Base-by-base conservation (phyloP, 2,797 vertebrate species). In the Merluccius polli region DNA sequence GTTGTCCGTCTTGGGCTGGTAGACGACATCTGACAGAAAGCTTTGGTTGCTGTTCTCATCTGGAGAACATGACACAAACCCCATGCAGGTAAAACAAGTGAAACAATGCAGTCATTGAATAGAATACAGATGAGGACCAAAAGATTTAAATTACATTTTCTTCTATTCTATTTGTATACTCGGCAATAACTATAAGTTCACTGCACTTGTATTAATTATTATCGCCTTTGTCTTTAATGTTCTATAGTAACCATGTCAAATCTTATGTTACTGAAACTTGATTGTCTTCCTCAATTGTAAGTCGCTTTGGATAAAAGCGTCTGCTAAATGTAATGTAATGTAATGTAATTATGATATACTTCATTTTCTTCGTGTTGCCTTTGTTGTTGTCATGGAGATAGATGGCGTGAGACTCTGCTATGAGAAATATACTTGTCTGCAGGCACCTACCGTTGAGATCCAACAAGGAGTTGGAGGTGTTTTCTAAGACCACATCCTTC, bases 31-130 rank as follows among this genome's bases (percentile, higher is more conserved):
- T 0, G 97, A 99, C 87, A 98, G 85, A 70, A 97, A 99, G 83
- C 98, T 99, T 94, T 98, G 97, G 91, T 98, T 99, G 93, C 98
- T 99, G 90, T 97, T 99, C 90, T 99, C 98, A 92, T 99, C 98
- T 99, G 92, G 71, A 90, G 24, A 10, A 1, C 27, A 72, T 29
- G 71, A 10, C 32, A 84, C 2, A 30, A 75, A 18, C 72, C n/a
- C 12, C 12, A 70, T 4, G 44, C 41, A 44, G 27, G 30, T 16
- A 31, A 32, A 31, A 30, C n/a, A 21, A 32, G 13, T 69, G 67
- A 69, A 21, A 69, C 29, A 68, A 59, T 24, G 52, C 52, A 65
- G 59, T 24, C 59, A 27, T 65, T 65, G n/a, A 52, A 3, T n/a
- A n/a, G 41, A 48, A 24, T 24, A 59, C 41, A 48, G 41, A 59